Evolutionary conservation across 2,113 vertebrate genomes (phyloP).

Genomic region (Erythrocercus mccallii): DNA sequence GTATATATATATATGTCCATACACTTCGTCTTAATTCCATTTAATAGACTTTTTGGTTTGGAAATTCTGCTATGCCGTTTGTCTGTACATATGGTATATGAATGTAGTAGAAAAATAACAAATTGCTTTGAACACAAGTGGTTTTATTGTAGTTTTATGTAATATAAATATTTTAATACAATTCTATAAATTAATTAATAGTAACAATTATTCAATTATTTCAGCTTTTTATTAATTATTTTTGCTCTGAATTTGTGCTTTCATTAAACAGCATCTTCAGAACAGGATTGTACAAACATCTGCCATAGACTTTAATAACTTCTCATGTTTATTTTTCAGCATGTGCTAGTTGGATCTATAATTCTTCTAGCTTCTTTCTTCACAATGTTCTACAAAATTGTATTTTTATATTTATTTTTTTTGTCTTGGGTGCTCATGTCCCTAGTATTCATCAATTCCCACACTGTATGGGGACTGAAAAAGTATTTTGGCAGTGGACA

Average conservation of each 20-base stretch:
- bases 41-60: neutral
- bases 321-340: neutral
- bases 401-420: neutral
- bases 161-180: neutral
- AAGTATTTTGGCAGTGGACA: neutral
- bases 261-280: neutral
- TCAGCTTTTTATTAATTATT: neutral
- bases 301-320: neutral
- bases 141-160: neutral
- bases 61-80: neutral
- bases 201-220: neutral
- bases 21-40: neutral
- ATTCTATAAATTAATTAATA: neutral
- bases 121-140: neutral
- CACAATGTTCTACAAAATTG: neutral
- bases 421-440: neutral
- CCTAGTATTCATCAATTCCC: neutral
- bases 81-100: neutral
- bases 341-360: neutral
- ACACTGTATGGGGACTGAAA: neutral
- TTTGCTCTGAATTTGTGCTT: neutral
- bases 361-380: neutral
- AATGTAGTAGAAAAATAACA: neutral
- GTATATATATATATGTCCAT: neutral
- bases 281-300: neutral